These are phyloP conservation scores for Teleiodes luculella DNA, from an alignment of 2,888 invertebrate species.

Conservation along the genomic window DNA sequence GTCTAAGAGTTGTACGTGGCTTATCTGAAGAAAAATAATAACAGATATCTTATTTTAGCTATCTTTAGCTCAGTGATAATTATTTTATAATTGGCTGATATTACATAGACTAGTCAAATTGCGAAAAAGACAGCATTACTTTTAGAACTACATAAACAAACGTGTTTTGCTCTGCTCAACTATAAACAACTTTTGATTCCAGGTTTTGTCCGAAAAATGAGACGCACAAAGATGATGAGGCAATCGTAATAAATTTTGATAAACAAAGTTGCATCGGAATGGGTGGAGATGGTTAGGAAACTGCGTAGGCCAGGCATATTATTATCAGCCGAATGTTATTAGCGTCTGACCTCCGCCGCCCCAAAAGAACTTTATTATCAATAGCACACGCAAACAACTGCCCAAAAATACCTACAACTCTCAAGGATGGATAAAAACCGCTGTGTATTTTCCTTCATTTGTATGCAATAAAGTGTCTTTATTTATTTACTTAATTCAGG, in stretches of 20 bases:
- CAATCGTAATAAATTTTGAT: not conserved
- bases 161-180: too few species aligned
- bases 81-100: too few species aligned
- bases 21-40: too few species aligned
- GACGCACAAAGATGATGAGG: not conserved
- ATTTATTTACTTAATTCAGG: too few species aligned
- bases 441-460: not conserved
- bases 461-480: not conserved
- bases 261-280: not conserved
- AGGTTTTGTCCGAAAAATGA: too few species aligned
- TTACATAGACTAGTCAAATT: too few species aligned
- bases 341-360: slow-evolving; percentile 8
- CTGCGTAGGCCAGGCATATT: not conserved
- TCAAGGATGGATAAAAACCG: not conserved
- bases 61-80: too few species aligned
- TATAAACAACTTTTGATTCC: too few species aligned
- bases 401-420: slow-evolving; percentile 8
- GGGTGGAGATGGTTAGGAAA: not conserved
- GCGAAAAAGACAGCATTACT: too few species aligned
- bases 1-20: too few species aligned
- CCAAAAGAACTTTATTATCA: slow-evolving; percentile 13
- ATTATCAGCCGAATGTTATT: not conserved
- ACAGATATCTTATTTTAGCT: too few species aligned
- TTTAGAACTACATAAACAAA: too few species aligned
- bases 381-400: slow-evolving; percentile 9